Evolutionary conservation across 2,797 vertebrate species (phyloP), one percentile per base, ranked within the genome.

Genomic region (Siniperca obscura): DNA sequence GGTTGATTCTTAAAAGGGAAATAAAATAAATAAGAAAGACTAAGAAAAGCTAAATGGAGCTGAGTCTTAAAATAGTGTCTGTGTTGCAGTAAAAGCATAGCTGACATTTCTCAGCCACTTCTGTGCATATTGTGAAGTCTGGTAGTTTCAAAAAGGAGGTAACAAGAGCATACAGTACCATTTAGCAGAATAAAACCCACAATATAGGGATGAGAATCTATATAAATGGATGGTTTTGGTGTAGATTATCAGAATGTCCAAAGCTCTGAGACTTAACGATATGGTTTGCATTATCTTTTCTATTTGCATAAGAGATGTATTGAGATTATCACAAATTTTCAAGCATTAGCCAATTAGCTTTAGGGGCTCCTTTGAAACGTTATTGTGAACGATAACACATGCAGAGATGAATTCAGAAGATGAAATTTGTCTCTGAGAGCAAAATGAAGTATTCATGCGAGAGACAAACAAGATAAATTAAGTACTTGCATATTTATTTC

Each of bases 1-100:
- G 95, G 95, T 95, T 94, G 93, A 95, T 95, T 95, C 94, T 93
- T 90, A 25, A 57, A 72, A 57, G 19, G 27, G 14, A 12, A 62
- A 17, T 50, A 7, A 73, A 60, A 30, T 34, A 36, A 76, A 62
- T 55, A 34, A 55, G 46, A 73, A 1, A 38, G 56, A 84, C 25
- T n/a, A n/a, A n/a, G n/a, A n/a, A n/a, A n/a, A 40, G 50, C n/a
- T 48, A 53, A 67, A 81, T 25, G 17, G 7, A 48, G 53, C 38
- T 1, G 40, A 68, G 46, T 38, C 62, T 60, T 13, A 27, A 59
- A 75, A 70, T 56, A 53, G 42, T 44, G 36, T 27, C 34, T n/a
- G 14, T 61, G 12, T 46, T 38, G n/a, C 62, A 66, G 12, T 68
- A 22, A 70, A 73, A 40, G 25, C 13, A 67, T 44, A 1, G 27